These are phyloP conservation scores for Tretioscincus oriximinensis DNA, from an alignment of 2,113 vertebrate genomes.

Conservation along the genomic window DNA sequence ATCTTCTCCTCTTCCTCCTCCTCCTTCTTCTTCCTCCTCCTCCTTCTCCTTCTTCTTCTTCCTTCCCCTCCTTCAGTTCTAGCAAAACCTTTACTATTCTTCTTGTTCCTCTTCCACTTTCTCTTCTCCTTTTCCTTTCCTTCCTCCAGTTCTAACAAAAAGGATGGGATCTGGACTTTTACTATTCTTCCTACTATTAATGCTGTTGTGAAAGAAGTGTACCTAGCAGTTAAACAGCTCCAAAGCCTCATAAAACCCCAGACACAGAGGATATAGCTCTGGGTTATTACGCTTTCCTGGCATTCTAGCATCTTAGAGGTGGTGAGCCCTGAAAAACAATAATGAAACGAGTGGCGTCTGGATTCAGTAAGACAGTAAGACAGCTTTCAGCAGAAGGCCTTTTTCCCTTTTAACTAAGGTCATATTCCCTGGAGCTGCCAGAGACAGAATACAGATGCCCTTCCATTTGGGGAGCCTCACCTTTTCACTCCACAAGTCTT, in stretches of 20 bases:
- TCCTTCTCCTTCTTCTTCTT: neutral
- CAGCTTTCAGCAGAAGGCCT: conserved; percentile 42
- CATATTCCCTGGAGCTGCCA: conserved; percentile 44
- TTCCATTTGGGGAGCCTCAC: neutral
- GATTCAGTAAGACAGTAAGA: conserved; percentile 56
- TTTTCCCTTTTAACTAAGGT: conserved; percentile 46
- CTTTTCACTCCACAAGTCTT: conserved; percentile 9
- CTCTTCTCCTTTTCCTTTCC: neutral
- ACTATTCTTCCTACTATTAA: neutral
- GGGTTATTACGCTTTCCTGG: conserved; percentile 50
- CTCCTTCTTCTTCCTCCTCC: too few relatives aligned
- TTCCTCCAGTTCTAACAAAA: neutral
- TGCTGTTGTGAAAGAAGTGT: neutral
- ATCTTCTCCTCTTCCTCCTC: neutral
- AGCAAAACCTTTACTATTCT: conserved; percentile 15
- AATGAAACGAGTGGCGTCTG: conserved; percentile 43
- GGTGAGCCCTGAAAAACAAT: conserved; percentile 46
- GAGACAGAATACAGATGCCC: conserved; percentile 36
- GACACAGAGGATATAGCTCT: conserved; percentile 34
- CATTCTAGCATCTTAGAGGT: conserved; percentile 4
- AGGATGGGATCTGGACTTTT: conserved; percentile 25
- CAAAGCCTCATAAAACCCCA: conserved; percentile 50
- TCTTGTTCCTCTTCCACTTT: too few relatives aligned
- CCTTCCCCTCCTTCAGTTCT: neutral
- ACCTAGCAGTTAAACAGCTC: conserved; percentile 40